These are phyloP conservation scores for Anguilla obscura DNA, from an alignment of 2,797 vertebrate species.

Conservation along the genomic window DNA sequence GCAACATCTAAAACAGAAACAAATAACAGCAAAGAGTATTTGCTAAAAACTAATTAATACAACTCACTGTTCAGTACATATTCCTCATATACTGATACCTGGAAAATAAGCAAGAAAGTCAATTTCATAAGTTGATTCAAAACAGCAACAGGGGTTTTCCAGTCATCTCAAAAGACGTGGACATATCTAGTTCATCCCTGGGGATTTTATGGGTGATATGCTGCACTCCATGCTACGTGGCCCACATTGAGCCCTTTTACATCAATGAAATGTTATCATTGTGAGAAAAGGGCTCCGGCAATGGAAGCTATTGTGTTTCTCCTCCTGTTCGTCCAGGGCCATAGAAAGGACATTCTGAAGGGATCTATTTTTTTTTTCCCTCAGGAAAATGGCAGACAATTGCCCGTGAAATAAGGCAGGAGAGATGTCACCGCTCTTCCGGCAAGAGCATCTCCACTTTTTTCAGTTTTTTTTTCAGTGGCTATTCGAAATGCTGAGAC, in stretches of 20 bases:
- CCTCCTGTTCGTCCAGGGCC: slow-evolving; percentile 47
- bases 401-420: slow-evolving; percentile 49
- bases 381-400: slow-evolving; percentile 67
- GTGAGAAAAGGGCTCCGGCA: slow-evolving; percentile 62
- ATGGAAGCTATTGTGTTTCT: slow-evolving; percentile 28
- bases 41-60: not conserved
- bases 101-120: not conserved
- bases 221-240: slow-evolving; percentile 45
- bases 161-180: not conserved
- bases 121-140: not conserved
- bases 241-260: slow-evolving; percentile 60
- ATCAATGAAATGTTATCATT: slow-evolving; percentile 64
- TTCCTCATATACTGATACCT: too few relatives aligned
- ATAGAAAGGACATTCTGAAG: slow-evolving; percentile 57
- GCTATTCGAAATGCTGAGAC: not conserved
- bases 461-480: not conserved
- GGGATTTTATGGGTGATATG: not conserved
- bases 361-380: slow-evolving; percentile 55
- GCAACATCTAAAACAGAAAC: not conserved
- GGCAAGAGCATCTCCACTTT: not conserved
- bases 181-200: slow-evolving; percentile 7
- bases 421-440: slow-evolving; percentile 2
- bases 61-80: not conserved
- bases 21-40: not conserved
- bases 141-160: not conserved